These are phyloP conservation scores for Chlorocebus sabaeus DNA, from an alignment of 2,113 vertebrate species.

Conservation along the genomic window DNA sequence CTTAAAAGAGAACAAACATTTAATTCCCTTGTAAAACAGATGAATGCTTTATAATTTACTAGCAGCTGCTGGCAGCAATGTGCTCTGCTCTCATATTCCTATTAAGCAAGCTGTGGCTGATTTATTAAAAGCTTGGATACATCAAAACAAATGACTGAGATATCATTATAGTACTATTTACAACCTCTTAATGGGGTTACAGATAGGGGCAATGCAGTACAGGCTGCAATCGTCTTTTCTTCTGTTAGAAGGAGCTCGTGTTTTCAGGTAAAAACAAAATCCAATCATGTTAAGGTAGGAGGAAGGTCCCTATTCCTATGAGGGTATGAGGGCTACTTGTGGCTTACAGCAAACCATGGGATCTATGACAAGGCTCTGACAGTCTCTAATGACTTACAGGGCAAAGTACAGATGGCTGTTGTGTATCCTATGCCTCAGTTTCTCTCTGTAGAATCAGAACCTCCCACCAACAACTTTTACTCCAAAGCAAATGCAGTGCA, in stretches of 20 bases:
- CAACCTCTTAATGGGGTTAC: constrained; percentile 85
- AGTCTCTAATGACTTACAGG: not conserved
- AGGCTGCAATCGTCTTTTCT: constrained; percentile 74
- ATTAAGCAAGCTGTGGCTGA: constrained; percentile 86
- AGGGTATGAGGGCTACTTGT: not conserved
- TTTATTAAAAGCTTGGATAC: constrained; percentile 86
- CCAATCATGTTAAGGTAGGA: not conserved
- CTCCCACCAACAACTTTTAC: not conserved
- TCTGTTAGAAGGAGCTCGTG: constrained; percentile 66
- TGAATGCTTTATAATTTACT: constrained; percentile 87
- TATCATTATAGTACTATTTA: constrained; percentile 87
- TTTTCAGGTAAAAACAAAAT: constrained; percentile 19
- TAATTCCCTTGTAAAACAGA: constrained; percentile 86
- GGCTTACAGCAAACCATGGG: not conserved
- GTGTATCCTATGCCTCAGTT: not conserved
- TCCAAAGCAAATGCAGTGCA: not conserved
- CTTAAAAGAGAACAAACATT: constrained; percentile 84
- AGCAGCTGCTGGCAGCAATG: constrained; percentile 84
- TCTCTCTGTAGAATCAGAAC: not conserved
- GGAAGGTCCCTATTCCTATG: not conserved
- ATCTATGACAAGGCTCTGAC: not conserved
- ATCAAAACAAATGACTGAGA: constrained; percentile 89
- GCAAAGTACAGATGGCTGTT: not conserved
- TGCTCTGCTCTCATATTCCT: constrained; percentile 82
- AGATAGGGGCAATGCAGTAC: constrained; percentile 77